Conservation (phyloP, 2,797 vertebrate species). For the Echeneis naucrates region DNA sequence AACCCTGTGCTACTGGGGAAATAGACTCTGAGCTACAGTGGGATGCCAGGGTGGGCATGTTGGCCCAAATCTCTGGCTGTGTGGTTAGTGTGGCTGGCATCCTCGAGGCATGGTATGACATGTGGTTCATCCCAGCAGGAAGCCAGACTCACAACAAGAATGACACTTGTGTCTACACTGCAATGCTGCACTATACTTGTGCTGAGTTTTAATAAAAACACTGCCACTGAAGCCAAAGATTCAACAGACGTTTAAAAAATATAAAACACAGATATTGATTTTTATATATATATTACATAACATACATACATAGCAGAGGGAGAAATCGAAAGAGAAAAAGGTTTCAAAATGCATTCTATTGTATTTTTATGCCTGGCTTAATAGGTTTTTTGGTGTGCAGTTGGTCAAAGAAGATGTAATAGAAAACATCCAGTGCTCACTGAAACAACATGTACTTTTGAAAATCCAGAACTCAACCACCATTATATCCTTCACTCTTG, state of each 20-base stretch:
- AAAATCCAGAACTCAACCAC: constrained; percentile 32
- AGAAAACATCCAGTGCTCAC: constrained; percentile 30
- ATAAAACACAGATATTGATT: background rate
- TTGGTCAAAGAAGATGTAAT: constrained; percentile 16
- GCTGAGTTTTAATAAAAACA: constrained; percentile 39
- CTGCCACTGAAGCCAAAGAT: constrained; percentile 4
- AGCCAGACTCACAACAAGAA: constrained; percentile 60
- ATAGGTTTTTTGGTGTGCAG: constrained; percentile 17
- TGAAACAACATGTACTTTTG: constrained; percentile 28
- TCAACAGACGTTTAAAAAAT: no score
- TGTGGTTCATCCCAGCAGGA: constrained; percentile 65
- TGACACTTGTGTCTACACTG: constrained; percentile 63
- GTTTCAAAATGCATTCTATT: background rate
- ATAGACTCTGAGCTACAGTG: constrained; percentile 48
- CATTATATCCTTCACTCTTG: constrained; percentile 49
- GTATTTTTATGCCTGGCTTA: background rate
- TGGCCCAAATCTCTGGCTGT: constrained; percentile 55
- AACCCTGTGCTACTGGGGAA: constrained; percentile 50
- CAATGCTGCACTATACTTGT: constrained; percentile 53
- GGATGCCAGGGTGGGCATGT: constrained; percentile 50
- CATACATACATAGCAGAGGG: no score
- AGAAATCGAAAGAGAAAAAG: no score
- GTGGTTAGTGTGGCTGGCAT: constrained; percentile 63
- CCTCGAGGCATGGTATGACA: constrained; percentile 58
- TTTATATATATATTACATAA: no score